Evolutionary conservation across 2,113 vertebrate species (phyloP), one percentile per base, ranked within the genome.

Genomic region (Oceanodroma tethys): DNA sequence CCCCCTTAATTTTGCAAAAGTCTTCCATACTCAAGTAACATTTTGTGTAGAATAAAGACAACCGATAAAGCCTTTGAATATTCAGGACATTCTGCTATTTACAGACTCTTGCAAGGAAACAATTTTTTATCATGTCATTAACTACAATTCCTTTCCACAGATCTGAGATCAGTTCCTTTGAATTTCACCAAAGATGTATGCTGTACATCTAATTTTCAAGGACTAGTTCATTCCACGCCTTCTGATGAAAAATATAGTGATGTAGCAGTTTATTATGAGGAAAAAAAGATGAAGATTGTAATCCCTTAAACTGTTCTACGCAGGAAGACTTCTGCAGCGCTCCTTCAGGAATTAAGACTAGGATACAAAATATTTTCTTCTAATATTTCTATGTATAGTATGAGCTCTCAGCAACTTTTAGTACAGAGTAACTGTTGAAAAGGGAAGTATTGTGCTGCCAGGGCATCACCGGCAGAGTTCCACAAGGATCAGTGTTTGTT

Each of bases 81-180:
- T 94, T 96, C 95, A 97, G 93, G 81, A 95, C 95, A 95, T 97
- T 95, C 91, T 97, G 96, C 78, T 91, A 55, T 80, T 82, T 80
- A 85, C 90, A 96, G 34, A 75, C 30, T 89, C 59, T 67, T 80
- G 73, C 36, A 85, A 91, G 43, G 66, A 88, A 58, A 42, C 43
- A 19, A 26, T 36, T 76, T 95, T 92, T 86, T 89, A 30, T 48
- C 87, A 75, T 92, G 72, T 85, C 65, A 85, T 90, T 87, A 91
- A 40, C 87, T 72, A 67, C 70, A 93, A 81, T 27, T 85, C 52
- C 30, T 89, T 91, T 87, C 40, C 60, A 20, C 4, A 2, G 79
- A 60, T 71, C 26, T 38, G 32, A 93, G 70, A 86, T 47, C 50
- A 92, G 38, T 71, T 89, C 11, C 65, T 93, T 93, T 16, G 59